These are phyloP conservation scores for Thunnus maccoyii DNA, from an alignment of 2,113 vertebrate genomes.

Conservation along the genomic window DNA sequence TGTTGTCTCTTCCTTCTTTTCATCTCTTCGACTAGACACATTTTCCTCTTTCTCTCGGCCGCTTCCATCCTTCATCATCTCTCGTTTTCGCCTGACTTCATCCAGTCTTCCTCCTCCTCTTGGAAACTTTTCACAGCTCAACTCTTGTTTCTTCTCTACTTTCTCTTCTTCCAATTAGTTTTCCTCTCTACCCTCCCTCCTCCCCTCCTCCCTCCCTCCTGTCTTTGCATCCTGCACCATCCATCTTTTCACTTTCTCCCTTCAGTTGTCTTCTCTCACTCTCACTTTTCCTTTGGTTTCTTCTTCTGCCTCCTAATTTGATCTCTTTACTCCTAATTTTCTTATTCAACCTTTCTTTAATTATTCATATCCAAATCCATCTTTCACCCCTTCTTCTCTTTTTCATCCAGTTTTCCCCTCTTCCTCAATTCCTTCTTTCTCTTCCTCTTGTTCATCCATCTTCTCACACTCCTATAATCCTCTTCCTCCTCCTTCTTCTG, in stretches of 20 bases:
- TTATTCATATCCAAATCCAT: neutral
- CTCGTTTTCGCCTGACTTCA: neutral
- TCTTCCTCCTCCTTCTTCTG: slow-evolving; percentile 5
- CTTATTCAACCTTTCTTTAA: neutral
- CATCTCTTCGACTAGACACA: too few species aligned
- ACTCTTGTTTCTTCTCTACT: slow-evolving; percentile 7
- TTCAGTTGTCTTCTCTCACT: neutral
- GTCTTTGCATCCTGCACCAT: slow-evolving; percentile 10
- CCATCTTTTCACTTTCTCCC: slow-evolving; percentile 7
- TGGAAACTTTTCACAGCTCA: slow-evolving; percentile 14
- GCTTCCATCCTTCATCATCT: neutral
- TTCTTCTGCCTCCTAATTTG: neutral
- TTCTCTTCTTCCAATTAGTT: slow-evolving; percentile 9
- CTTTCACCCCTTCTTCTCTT: neutral
- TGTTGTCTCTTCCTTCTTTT: neutral
- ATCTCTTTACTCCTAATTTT: neutral
- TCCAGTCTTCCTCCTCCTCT: neutral
- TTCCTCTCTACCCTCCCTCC: neutral
- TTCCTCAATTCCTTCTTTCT: neutral
- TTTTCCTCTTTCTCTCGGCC: too few species aligned
- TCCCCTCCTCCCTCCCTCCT: neutral
- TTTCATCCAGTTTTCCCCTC: neutral
- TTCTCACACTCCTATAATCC: neutral
- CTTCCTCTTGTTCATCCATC: slow-evolving; percentile 7
- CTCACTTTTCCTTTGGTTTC: neutral